Percentiles rank a stretch among this genome's conserved stretches.
These are phyloP conservation scores for Acanthurus leucopareius DNA, from an alignment of 2,797 vertebrate species.

Conservation along the genomic window DNA sequence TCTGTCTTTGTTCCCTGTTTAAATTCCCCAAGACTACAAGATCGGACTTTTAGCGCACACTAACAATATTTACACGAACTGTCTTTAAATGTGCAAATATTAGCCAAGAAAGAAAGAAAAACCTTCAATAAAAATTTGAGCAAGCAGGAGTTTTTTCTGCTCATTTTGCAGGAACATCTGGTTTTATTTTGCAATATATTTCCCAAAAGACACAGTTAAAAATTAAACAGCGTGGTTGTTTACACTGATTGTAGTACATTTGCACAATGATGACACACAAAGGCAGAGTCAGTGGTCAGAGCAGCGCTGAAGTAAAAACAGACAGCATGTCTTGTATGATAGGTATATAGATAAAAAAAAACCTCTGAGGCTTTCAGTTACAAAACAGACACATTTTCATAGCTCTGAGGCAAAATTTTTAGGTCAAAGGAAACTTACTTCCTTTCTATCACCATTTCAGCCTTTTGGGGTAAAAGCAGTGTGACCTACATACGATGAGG, in stretches of 20 bases:
- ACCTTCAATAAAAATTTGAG: not conserved
- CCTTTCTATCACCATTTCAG: conserved; percentile 26
- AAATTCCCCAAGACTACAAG: conserved; percentile 21
- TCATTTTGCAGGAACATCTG: not conserved
- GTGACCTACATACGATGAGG: conserved; percentile 69
- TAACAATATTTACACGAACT: conserved; percentile 51
- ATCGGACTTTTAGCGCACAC: not conserved
- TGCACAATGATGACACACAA: conserved; percentile 5
- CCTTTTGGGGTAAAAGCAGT: conserved; percentile 57
- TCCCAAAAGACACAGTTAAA: conserved; percentile 14
- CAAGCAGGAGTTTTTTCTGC: not conserved
- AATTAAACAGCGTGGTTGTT: conserved; percentile 1
- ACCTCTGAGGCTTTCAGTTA: conserved; percentile 22
- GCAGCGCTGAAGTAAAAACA: not conserved
- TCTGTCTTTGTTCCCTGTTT: conserved; percentile 35
- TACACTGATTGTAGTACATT: not conserved
- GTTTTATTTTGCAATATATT: conserved; percentile 16
- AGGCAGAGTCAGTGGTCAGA: conserved; percentile 4
- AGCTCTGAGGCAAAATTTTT: conserved; percentile 4
- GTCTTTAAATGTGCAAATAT: conserved; percentile 48
- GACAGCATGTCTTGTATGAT: not conserved
- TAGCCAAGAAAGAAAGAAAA: not conserved
- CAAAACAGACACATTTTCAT: conserved; percentile 9
- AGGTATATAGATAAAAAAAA: conserved; percentile 1
- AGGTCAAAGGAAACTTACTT: conserved; percentile 47